Evolutionary conservation across 2,888 invertebrate species (phyloP).

Genomic region (Dysmachus trigonus): DNA sequence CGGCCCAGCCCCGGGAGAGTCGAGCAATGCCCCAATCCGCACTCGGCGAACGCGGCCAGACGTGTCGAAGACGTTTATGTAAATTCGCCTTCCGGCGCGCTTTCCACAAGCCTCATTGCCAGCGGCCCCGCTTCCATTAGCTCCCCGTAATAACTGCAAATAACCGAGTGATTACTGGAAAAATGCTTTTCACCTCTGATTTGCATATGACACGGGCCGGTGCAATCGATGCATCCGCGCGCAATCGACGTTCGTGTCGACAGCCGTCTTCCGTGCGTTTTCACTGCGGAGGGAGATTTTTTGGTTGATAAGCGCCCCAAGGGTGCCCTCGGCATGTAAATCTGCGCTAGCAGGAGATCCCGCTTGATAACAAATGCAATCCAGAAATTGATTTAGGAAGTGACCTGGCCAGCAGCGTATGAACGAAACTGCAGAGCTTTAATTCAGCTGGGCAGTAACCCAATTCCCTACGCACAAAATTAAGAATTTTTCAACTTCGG

Average conservation of each 20-base stretch:
- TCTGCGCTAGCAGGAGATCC: not conserved
- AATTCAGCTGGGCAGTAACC: not conserved
- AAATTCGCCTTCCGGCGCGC: slow-evolving; percentile 18
- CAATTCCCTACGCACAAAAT: not conserved
- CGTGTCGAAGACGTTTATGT: slow-evolving; percentile 39
- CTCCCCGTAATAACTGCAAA: slow-evolving; percentile 33
- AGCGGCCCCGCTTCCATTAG: slow-evolving; percentile 21
- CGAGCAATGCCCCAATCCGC: not conserved
- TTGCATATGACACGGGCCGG: slow-evolving; percentile 37
- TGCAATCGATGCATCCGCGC: slow-evolving; percentile 21
- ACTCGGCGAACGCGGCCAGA: not conserved
- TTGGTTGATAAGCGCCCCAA: slow-evolving; percentile 4
- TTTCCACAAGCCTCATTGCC: not conserved
- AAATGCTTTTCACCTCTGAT: slow-evolving; percentile 45
- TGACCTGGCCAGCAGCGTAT: not conserved
- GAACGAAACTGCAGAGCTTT: not conserved
- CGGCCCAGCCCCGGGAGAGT: not conserved
- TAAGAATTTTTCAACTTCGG: not conserved
- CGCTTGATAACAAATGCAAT: not conserved
- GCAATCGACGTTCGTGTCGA: not conserved
- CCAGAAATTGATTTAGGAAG: not conserved
- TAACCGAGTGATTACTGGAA: slow-evolving; percentile 49
- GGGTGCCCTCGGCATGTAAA: slow-evolving; percentile 26
- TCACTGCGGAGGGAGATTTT: slow-evolving; percentile 8
- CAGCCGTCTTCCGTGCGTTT: not conserved